Percentiles rank a stretch among this genome's conserved stretches.
phyloP scores from a whole-genome alignment of 2,797 vertebrate genomes.

The Leptoclinus maculatus region DNA sequence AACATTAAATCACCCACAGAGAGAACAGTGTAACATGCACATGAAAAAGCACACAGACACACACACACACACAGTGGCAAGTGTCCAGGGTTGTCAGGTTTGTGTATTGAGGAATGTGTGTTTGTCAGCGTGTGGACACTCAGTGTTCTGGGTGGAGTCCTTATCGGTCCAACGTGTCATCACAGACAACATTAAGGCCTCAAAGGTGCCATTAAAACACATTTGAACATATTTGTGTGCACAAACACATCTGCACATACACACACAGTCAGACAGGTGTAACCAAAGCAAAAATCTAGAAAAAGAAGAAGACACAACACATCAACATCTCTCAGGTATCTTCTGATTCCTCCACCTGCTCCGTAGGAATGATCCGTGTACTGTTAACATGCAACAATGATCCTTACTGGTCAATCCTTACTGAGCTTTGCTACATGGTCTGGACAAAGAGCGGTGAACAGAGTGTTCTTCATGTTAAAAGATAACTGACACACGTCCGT shows the following conservation, averaged over 20 bases:
- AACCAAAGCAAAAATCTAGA: slow-evolving; percentile 11
- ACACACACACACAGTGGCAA: slow-evolving; percentile 37
- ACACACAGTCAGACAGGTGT: slow-evolving; percentile 14
- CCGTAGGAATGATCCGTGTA: slow-evolving; percentile 20
- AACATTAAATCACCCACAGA: slow-evolving; percentile 58
- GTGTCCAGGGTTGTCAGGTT: slow-evolving; percentile 63
- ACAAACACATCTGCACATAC: background rate
- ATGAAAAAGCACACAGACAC: slow-evolving; percentile 41
- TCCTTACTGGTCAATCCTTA: background rate
- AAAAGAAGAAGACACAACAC: background rate
- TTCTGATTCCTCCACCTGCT: slow-evolving; percentile 30
- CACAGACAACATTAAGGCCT: slow-evolving; percentile 44
- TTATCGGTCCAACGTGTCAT: slow-evolving; percentile 65
- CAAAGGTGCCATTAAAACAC: slow-evolving; percentile 38
- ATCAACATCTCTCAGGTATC: background rate
- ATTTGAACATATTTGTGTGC: background rate
- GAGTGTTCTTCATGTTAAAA: background rate
- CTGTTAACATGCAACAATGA: background rate
- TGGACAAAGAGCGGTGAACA: background rate
- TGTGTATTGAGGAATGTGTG: slow-evolving; percentile 71
- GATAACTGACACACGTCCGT: background rate
- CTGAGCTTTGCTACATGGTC: background rate
- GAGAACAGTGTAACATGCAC: slow-evolving; percentile 56
- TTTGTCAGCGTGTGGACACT: slow-evolving; percentile 49
- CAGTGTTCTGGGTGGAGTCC: slow-evolving; percentile 59